phyloP scores from a whole-genome alignment of 2,113 vertebrate genomes.

The Xenopus borealis region DNA sequence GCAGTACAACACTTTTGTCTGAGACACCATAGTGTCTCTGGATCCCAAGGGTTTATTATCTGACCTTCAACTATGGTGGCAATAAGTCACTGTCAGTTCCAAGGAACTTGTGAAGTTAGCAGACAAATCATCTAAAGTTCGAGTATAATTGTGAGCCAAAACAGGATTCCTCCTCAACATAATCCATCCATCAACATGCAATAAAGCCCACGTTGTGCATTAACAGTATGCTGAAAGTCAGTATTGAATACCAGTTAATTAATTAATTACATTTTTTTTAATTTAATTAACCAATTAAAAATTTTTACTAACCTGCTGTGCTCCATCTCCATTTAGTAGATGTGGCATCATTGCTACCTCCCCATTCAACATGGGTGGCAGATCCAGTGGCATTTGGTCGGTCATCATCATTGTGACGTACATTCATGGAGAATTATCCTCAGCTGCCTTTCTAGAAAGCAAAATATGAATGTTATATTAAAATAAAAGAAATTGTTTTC shows the following conservation, averaged over 20 bases:
- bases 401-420: constrained; percentile 99
- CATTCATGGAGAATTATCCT: constrained; percentile 98
- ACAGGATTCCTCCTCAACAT: neutral
- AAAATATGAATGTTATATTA: neutral
- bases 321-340: constrained; percentile 91
- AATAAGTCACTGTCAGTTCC: neutral
- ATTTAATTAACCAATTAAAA: rapidly evolving
- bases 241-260: neutral
- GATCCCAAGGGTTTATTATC: neutral
- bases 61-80: neutral
- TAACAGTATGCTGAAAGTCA: neutral
- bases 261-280: neutral
- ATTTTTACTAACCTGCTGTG: constrained; percentile 82
- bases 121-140: neutral
- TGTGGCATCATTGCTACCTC: constrained; percentile 94
- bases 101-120: neutral
- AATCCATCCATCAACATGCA: neutral
- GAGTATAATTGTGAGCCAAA: neutral
- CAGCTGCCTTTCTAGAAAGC: constrained; percentile 78
- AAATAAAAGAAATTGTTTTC: no score
- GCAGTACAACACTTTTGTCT: no score
- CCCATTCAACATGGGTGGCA: constrained; percentile 91
- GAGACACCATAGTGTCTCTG: no score
- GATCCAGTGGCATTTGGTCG: constrained; percentile 97
- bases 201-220: neutral